A percentile compares a stretch with the other conserved stretches of the same genome.
Evolutionary conservation across 2,888 invertebrate genomes (phyloP).

Genomic region (Mesochorus sp.): DNA sequence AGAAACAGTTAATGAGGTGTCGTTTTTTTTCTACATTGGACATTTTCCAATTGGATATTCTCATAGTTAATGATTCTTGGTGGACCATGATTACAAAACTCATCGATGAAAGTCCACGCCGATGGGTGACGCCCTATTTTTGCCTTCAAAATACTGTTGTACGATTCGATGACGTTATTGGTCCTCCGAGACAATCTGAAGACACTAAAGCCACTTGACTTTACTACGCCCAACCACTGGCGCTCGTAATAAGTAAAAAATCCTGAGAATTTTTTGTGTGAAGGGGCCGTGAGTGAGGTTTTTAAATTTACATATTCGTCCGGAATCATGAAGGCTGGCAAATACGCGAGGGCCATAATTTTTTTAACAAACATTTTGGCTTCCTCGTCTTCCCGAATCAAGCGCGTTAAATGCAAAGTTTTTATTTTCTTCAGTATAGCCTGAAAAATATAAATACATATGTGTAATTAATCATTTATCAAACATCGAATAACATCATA

Average conservation of each 20-base stretch:
- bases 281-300: neutral
- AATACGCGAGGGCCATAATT: neutral
- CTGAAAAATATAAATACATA: constrained; percentile 11
- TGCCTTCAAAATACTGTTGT: neutral
- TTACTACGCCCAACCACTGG: neutral
- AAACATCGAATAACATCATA: neutral
- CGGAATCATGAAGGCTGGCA: neutral
- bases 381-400: neutral
- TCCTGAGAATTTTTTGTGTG: neutral
- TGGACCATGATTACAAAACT: neutral
- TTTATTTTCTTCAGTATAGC: constrained; percentile 9
- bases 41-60: too few species aligned
- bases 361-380: neutral
- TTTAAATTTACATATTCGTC: neutral
- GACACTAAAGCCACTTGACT: neutral
- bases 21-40: too few species aligned
- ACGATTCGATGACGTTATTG: constrained; percentile 7
- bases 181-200: neutral
- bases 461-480: neutral
- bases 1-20: too few species aligned
- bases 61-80: neutral
- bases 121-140: neutral
- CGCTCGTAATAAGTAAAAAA: neutral
- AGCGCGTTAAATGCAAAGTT: neutral
- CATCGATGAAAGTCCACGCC: neutral